These are phyloP conservation scores for Callitettix versicolor DNA, from an alignment of 1,140 invertebrate species.

Conservation along the genomic window DNA sequence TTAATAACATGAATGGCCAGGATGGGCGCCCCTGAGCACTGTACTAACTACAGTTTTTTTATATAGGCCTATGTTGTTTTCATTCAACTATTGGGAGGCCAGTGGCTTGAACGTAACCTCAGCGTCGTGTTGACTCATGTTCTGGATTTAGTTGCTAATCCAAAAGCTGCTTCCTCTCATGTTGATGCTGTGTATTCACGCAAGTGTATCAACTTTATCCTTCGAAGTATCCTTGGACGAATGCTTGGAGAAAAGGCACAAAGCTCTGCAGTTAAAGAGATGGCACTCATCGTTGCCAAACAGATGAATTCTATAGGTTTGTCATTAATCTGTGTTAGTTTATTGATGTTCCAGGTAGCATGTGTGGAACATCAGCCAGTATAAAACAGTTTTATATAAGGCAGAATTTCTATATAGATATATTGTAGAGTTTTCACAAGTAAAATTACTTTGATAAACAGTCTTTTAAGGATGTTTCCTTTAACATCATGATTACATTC, in stretches of 20 bases:
- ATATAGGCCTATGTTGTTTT: slow-evolving; percentile 87
- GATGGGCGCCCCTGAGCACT: too few species aligned
- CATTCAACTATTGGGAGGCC: slow-evolving; percentile 80
- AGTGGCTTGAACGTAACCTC: slow-evolving; percentile 91
- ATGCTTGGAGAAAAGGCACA: slow-evolving; percentile 95
- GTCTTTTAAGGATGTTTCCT: background rate
- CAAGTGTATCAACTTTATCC: slow-evolving; percentile 93
- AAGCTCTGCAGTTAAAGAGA: slow-evolving; percentile 87
- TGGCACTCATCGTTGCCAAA: slow-evolving; percentile 82
- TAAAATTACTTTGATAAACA: background rate
- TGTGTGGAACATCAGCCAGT: too few species aligned
- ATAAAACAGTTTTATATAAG: too few species aligned
- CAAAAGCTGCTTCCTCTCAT: slow-evolving; percentile 86
- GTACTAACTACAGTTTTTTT: too few species aligned
- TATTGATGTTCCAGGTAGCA: too few species aligned
- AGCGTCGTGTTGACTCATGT: slow-evolving; percentile 76
- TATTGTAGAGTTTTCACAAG: too few species aligned
- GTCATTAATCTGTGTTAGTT: background rate
- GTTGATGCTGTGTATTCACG: slow-evolving; percentile 96
- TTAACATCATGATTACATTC: background rate
- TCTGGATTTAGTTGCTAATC: slow-evolving; percentile 84
- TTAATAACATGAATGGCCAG: too few species aligned
- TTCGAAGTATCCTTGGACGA: slow-evolving; percentile 81
- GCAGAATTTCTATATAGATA: too few species aligned
- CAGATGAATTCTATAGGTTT: slow-evolving; percentile 86